Evolutionary conservation across 1,140 invertebrate genomes (phyloP), one percentile per base, ranked within the genome.

Genomic region (Amyelois transitella): DNA sequence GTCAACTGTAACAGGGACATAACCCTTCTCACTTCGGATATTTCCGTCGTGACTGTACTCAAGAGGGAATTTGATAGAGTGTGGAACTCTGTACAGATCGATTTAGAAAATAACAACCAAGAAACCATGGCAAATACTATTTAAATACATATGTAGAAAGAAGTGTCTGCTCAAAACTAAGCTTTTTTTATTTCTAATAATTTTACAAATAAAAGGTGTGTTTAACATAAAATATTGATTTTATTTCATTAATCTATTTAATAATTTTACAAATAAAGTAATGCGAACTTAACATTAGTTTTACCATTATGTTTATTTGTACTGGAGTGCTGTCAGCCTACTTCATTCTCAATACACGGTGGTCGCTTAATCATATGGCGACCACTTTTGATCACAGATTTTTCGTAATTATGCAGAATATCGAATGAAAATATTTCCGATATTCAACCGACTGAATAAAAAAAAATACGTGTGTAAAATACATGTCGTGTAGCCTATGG

Each of bases 221-320:
- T 43, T 43, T 81, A 76, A 78, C 71, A 76, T 38, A 76, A 75
- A 80, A 78, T 75, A 81, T 69, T 73, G 63, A 68, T 75, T 78
- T 81, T 72, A 70, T 72, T 74, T 67, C 57, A 62, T 70, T 75
- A 55, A 53, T 60, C 55, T 69, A 53, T 59, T 50, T 67, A 56
- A 55, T 61, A 63, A 60, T 28, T 38, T 48, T 48, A 48, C 19
- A 17, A 21, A 21, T 19, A 45, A 20, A n/a, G 20, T 56, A 56
- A 56, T 51, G 54, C 54, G 43, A 56, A 44, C 49, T 64, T 61
- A 66, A 72, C 67, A 67, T 61, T 53, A 62, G 62, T 58, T 53
- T 38, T 48, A 12, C 43, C 47, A 43, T 67, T 71, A 81, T 62
- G 72, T 67, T 68, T 70, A 69, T 84, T 85, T 85, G 81, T 85